phyloP scores from a whole-genome alignment of 2,888 invertebrate species.

The Tenthredo mesomela region DNA sequence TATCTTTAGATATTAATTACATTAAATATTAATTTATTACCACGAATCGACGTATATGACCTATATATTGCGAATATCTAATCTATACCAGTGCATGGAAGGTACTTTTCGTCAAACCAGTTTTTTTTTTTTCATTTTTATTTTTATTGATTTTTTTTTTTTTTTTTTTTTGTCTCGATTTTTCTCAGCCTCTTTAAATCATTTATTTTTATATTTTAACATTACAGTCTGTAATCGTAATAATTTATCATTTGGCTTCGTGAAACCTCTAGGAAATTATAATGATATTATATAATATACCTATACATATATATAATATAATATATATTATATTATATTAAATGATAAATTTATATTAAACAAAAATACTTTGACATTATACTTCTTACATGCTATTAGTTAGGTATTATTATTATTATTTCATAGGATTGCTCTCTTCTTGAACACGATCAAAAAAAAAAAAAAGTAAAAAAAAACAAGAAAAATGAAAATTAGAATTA shows the following conservation, averaged over 20 bases:
- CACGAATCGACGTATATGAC: slow-evolving; percentile 37
- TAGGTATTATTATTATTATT: slow-evolving; percentile 38
- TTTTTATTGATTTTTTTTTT: neutral
- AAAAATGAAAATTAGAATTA: neutral
- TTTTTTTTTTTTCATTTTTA: neutral
- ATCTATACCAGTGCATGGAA: slow-evolving; percentile 33
- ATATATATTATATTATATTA: slow-evolving; percentile 9
- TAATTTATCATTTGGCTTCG: slow-evolving; percentile 48
- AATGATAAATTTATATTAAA: slow-evolving; percentile 30
- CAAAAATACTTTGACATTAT: slow-evolving; percentile 33
- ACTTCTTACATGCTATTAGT: slow-evolving; percentile 36
- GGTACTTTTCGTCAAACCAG: slow-evolving; percentile 37
- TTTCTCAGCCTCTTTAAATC: slow-evolving; percentile 17
- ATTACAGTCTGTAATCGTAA: slow-evolving; percentile 46
- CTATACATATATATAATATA: neutral
- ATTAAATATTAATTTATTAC: slow-evolving; percentile 63
- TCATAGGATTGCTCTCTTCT: slow-evolving; percentile 45
- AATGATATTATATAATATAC: slow-evolving; percentile 16
- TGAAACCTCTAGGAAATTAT: slow-evolving; percentile 43
- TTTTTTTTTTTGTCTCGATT: neutral
- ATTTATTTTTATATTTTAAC: slow-evolving; percentile 17
- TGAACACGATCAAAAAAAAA: slow-evolving; percentile 27
- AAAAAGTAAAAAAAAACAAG: neutral
- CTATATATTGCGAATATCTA: slow-evolving; percentile 44
- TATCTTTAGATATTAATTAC: slow-evolving; percentile 65